Base-by-base conservation (phyloP, 2,113 vertebrate species). In the Pyxicephalus adspersus region DNA sequence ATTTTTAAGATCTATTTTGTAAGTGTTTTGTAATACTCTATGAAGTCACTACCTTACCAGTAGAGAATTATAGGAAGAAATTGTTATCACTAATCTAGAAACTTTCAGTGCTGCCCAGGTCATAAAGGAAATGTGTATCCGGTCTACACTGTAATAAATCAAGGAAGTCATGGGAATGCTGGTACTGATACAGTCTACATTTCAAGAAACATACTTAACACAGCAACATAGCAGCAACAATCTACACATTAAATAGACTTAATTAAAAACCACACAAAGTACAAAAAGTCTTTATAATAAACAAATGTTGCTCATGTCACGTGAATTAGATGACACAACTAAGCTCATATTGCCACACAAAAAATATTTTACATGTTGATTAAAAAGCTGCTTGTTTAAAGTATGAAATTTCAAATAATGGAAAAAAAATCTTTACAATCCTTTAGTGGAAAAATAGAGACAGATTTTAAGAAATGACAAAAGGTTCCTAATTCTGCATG, bases 71-170 rank as follows among this genome's bases (percentile, higher is more conserved):
- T 78, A 54, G 61, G 22, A 78, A 78, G 51, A 17, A 57, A 28
- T 13, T 34, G 19, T 67, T 45, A 57, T 78, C 64, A 18, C n/a
- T 57, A 64, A 67, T 66, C 26, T 58, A 74, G 55, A 74, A 74
- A 55, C 64, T 31, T 55, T 64, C 50, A 57, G 29, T 25, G 26
- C 28, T 31, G 22, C 51, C 16, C 64, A 45, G 45, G 64, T 64
- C 64, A 78, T 78, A 78, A 67, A 78, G 76, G 76, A 78, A 78
- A 67, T 28, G 23, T 17, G 55, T 67, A 67, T 78, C 76, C 64
- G 66, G 64, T 58, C 67, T 65, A 58, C 23, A 38, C 38, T 65
- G 45, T 34, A 38, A 67, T 34, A 78, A 78, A 67, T n/a, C 76
- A 67, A 67, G 76, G 64, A 78, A 78, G 64, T 58, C 26, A 34